These are phyloP conservation scores for Anolis carolinensis DNA, from an alignment of 2,113 vertebrate genomes.

Conservation along the genomic window DNA sequence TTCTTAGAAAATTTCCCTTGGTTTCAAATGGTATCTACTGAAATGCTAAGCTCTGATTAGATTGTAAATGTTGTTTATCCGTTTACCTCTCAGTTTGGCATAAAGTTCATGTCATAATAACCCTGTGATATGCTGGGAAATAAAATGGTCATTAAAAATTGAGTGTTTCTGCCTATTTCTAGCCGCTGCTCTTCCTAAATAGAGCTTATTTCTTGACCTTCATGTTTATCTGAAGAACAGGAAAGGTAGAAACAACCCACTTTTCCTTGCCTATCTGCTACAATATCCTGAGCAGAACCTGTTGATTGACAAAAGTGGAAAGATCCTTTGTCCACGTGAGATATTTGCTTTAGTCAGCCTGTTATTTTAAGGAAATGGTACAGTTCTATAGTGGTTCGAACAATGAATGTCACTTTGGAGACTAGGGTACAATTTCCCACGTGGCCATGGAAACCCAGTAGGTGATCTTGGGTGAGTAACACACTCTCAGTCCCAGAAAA, in stretches of 20 bases:
- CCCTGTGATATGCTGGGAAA: conserved; percentile 31
- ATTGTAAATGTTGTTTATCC: no score
- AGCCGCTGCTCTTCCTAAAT: background rate
- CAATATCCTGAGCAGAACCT: background rate
- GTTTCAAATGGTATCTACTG: background rate
- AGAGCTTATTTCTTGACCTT: background rate
- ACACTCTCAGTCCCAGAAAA: no score
- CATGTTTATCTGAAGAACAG: background rate
- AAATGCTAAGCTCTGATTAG: no score
- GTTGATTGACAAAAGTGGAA: conserved; percentile 16
- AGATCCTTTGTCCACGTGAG: fast-evolving
- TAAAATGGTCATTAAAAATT: background rate
- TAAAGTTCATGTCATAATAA: background rate
- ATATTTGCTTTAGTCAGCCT: no score
- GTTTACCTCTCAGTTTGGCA: background rate
- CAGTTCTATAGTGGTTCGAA: no score
- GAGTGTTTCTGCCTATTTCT: background rate
- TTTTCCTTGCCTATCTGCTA: background rate
- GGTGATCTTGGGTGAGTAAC: no score
- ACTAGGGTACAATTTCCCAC: no score
- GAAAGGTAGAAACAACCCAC: background rate
- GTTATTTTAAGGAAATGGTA: no score
- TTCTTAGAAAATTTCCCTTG: no score
- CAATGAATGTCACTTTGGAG: no score
- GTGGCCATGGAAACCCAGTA: no score